phyloP scores from a whole-genome alignment of 2,113 vertebrate genomes.

The Colaptes auratus region DNA sequence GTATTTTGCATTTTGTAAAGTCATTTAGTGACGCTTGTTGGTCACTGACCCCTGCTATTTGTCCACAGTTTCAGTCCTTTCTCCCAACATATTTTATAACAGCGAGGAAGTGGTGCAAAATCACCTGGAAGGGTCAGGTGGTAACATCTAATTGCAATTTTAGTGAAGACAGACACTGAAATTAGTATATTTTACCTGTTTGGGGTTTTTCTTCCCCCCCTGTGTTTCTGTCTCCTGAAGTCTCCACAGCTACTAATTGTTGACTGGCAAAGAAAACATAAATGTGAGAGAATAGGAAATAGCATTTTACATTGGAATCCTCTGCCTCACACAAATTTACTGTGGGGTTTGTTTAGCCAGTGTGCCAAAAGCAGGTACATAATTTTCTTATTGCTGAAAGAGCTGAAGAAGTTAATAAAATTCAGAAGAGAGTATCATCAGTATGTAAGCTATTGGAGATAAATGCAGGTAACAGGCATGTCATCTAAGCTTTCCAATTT shows the following conservation, averaged over 20 bases:
- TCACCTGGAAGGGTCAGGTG: neutral
- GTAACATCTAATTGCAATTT: neutral
- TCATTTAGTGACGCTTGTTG: neutral
- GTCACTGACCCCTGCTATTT: neutral
- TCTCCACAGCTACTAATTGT: neutral
- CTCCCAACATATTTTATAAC: neutral
- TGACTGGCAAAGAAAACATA: neutral
- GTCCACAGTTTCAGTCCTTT: neutral
- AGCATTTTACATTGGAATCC: neutral
- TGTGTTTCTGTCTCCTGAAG: neutral
- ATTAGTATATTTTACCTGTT: neutral
- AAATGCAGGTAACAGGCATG: neutral
- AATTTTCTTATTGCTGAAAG: constrained; percentile 61
- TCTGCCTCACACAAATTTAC: neutral
- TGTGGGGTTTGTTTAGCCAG: neutral
- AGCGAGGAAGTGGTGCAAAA: neutral
- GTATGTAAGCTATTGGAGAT: neutral
- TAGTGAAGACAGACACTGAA: neutral
- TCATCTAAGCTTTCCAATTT: constrained; percentile 31
- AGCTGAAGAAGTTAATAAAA: constrained; percentile 45
- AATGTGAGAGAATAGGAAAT: neutral
- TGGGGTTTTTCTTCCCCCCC: neutral
- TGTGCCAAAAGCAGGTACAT: neutral
- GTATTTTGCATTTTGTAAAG: neutral
- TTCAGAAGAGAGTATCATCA: constrained; percentile 31